phyloP scores from a whole-genome alignment of 2,113 vertebrate species.

The Callipepla squamata region DNA sequence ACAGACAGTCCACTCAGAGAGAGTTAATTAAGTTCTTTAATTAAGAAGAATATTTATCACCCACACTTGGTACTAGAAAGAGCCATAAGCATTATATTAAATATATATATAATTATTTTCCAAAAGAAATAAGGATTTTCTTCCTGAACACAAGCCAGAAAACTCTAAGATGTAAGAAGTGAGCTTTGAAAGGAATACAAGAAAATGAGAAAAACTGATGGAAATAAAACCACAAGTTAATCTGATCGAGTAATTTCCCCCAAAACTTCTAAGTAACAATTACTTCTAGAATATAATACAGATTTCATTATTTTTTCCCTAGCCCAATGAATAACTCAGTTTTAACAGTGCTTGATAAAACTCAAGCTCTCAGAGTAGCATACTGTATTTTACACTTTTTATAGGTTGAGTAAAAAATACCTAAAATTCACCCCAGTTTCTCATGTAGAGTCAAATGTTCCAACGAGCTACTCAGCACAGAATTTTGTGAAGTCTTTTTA shows the following conservation, averaged over 20 bases:
- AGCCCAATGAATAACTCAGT: neutral
- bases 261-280: neutral
- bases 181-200: neutral
- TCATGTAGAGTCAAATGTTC: neutral
- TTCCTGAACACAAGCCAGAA: neutral
- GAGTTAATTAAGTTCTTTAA: neutral
- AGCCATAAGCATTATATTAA: neutral
- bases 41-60: neutral
- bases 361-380: neutral
- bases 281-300: neutral
- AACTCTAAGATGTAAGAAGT: neutral
- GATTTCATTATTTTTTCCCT: neutral
- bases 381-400: neutral
- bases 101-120: neutral
- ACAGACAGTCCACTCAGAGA: neutral
- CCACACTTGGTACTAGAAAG: neutral
- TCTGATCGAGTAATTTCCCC: neutral
- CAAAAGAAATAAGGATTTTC: neutral
- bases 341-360: neutral
- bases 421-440: neutral
- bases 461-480: neutral
- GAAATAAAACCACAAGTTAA: neutral
- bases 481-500: neutral
- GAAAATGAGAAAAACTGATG: neutral
- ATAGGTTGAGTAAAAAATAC: neutral